Evolutionary conservation across 2,888 invertebrate species (phyloP).

Genomic region (Ennomos fuscantarius): DNA sequence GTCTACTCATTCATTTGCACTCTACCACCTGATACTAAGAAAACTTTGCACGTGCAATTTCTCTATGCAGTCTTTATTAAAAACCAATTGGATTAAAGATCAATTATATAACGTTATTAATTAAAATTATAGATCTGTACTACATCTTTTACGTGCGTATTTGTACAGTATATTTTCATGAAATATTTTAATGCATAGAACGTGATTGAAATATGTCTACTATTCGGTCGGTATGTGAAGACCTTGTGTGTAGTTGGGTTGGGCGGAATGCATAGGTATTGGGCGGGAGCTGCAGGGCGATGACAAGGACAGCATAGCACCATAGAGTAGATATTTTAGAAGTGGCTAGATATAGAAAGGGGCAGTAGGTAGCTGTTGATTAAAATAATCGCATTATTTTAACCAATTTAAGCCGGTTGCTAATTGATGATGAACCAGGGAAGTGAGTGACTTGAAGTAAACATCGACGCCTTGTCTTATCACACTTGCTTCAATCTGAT

Average conservation of each 20-base stretch:
- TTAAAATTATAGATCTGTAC: no score
- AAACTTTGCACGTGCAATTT: constrained; percentile 22
- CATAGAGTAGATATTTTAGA: constrained; percentile 45
- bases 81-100: no score
- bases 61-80: background rate
- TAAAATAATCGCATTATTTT: no score
- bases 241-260: constrained; percentile 31
- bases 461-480: constrained; percentile 12
- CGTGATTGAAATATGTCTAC: background rate
- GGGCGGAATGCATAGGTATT: constrained; percentile 47
- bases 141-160: no score
- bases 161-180: no score
- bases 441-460: no score
- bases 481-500: constrained; percentile 20
- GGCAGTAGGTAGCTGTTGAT: no score
- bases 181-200: background rate
- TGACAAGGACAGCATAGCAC: constrained; percentile 48
- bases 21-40: constrained; percentile 33
- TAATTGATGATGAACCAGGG: no score
- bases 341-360: background rate
- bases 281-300: constrained; percentile 47
- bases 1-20: constrained; percentile 43
- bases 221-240: background rate
- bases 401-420: no score
- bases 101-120: no score